Percentiles rank a stretch among this genome's conserved stretches.
Evolutionary conservation across 2,888 invertebrate genomes (phyloP).

Genomic region (Plutella xylostella): DNA sequence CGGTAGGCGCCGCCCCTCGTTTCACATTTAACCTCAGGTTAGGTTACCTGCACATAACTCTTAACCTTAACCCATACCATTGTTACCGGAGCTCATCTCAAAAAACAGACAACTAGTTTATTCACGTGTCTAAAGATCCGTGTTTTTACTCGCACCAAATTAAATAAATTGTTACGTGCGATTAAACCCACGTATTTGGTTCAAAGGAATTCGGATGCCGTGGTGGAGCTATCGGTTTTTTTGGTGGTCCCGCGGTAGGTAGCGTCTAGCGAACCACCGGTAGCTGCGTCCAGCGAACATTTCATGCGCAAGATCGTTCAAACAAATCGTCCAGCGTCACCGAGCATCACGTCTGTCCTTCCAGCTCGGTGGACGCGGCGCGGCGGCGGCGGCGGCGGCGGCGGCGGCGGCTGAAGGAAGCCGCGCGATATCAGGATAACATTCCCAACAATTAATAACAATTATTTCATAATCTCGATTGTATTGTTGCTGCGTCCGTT

Average conservation of each 20-base stretch:
- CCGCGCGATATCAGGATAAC: conserved; percentile 1
- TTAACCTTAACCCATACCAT: neutral
- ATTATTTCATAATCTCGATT: conserved; percentile 1
- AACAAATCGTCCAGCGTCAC: conserved; percentile 68
- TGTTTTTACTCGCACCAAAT: conserved; percentile 28
- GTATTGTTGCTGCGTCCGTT: conserved; percentile 1
- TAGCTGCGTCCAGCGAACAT: conserved; percentile 55
- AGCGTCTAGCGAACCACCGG: conserved; percentile 64
- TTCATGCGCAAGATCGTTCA: conserved; percentile 65
- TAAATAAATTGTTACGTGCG: conserved; percentile 60
- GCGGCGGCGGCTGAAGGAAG: neutral
- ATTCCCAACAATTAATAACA: conserved; percentile 3
- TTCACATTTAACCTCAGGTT: conserved; percentile 8
- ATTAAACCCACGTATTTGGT: conserved; percentile 63
- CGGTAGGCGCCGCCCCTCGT: conserved; percentile 33
- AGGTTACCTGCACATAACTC: conserved; percentile 2
- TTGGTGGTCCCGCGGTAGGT: conserved; percentile 27
- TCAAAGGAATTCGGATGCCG: conserved; percentile 60
- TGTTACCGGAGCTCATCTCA: neutral
- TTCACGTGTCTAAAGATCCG: conserved; percentile 5
- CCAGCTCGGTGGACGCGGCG: conserved; percentile 33
- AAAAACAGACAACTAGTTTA: neutral
- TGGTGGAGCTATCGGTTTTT: conserved; percentile 48
- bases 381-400: conserved; percentile 8
- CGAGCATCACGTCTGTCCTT: conserved; percentile 47